These are phyloP conservation scores for Rhopilema esculentum DNA, from an alignment of 30 jellyfish, hydroid and myxozoan genomes.

Conservation along the genomic window DNA sequence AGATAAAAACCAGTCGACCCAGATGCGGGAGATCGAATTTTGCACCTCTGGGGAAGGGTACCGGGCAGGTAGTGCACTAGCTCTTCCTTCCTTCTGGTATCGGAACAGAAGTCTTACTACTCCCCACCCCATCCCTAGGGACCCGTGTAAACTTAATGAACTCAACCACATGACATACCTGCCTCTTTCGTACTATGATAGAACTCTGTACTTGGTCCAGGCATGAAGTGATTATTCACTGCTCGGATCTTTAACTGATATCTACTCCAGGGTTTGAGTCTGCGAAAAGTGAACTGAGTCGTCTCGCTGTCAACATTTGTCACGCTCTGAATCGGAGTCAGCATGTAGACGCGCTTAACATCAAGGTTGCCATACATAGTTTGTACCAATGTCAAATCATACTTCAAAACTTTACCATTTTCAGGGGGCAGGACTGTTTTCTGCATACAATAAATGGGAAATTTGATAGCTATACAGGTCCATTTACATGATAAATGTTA, in stretches of 20 bases:
- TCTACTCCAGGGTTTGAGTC: conserved; percentile 58
- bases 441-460: neutral
- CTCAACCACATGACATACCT: too few relatives aligned
- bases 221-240: conserved; percentile 1
- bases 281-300: neutral
- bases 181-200: conserved; percentile 30
- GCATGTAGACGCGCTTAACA: neutral
- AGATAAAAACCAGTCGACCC: too few relatives aligned
- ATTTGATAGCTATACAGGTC: neutral
- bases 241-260: conserved; percentile 9
- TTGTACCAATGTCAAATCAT: conserved; percentile 5
- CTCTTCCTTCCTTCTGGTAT: too few relatives aligned
- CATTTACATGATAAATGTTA: neutral
- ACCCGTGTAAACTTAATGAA: too few relatives aligned
- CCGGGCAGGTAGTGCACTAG: too few relatives aligned
- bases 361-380: conserved; percentile 21
- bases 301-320: conserved; percentile 3
- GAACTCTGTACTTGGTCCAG: neutral
- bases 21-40: too few relatives aligned
- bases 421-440: conserved; percentile 17
- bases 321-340: neutral
- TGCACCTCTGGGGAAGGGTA: too few relatives aligned
- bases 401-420: conserved; percentile 27
- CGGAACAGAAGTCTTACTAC: too few relatives aligned
- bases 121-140: too few relatives aligned